Base-by-base conservation (phyloP, 2,113 vertebrate genomes). In the Cyanoramphus novaezelandiae region DNA sequence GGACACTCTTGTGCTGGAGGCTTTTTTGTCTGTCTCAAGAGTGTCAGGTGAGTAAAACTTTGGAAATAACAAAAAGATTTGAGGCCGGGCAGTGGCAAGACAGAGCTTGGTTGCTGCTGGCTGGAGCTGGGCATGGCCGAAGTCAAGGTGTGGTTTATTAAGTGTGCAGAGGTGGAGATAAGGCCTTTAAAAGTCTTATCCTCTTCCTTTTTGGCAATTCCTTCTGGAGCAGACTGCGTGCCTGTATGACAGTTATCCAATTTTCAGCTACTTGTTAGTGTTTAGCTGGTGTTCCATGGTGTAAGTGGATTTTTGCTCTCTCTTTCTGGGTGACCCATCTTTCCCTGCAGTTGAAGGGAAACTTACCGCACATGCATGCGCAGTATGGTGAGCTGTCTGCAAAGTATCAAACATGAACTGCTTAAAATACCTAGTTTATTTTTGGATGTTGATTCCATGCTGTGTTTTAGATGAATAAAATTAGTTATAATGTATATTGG, bases 271-370 rank as follows among this genome's bases (percentile, higher is more conserved):
- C 62, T 75, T 70, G 31, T 41, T 37, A 17, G 64, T 23, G 29
- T 89, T 92, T 63, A 75, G 63, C 64, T 89, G 47, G 43, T 64
- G 52, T 72, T 92, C 81, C 88, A 62, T 14, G 3, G 83, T 79
- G 12, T 1, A 13, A 74, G 74, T 72, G 57, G 63, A 60, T 93
- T 91, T 57, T 85, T 0, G 0, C 20, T 3, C 25, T n/a, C 53
- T 52, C 57, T 71, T 82, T 95, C 57, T 92, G 80, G 55, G 62
- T 96, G 74, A 94, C 80, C 69, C 21, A 57, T 72, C 80, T 94
- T 94, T 75, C 20, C 46, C 27, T 63, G 29, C 7, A 59, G 33
- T 59, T 59, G 55, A n/a, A 59, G 55, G 33, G 55, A 59, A n/a
- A 55, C 33, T 57, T 68, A 71, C 1, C 82, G 82, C 60, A 55